Conservation (phyloP, 2,797 vertebrate species). For the Poeciliopsis gracilis region DNA sequence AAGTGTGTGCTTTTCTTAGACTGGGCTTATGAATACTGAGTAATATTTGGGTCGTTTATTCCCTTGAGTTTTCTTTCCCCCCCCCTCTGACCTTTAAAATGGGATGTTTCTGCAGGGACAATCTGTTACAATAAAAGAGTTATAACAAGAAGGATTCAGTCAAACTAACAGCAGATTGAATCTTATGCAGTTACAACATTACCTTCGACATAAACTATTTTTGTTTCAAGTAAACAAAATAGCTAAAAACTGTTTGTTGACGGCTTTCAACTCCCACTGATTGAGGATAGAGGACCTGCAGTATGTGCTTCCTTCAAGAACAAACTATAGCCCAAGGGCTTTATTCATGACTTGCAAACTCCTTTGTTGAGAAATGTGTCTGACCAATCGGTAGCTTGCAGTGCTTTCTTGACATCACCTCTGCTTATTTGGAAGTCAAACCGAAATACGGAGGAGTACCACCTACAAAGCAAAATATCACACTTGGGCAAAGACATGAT, state of each 20-base stretch:
- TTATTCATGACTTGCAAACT: background rate
- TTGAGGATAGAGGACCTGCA: background rate
- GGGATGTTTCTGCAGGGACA: constrained; percentile 46
- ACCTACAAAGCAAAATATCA: background rate
- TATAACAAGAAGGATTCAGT: constrained; percentile 22
- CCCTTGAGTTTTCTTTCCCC: constrained; percentile 55
- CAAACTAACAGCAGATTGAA: constrained; percentile 2
- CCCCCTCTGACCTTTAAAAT: constrained; percentile 68
- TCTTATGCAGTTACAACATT: background rate
- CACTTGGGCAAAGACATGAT: background rate
- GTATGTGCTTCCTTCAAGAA: background rate
- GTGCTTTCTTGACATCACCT: background rate
- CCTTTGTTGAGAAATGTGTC: background rate
- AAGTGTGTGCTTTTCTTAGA: constrained; percentile 45
- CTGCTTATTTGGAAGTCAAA: background rate
- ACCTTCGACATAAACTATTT: background rate
- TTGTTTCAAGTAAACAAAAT: background rate
- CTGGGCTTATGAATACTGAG: constrained; percentile 49
- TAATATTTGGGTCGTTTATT: constrained; percentile 73
- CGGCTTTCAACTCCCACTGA: background rate
- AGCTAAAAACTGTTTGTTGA: background rate
- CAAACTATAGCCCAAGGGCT: background rate
- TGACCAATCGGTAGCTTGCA: background rate
- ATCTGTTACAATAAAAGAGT: constrained; percentile 30
- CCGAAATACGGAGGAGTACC: background rate